A percentile compares a stretch with the other conserved stretches of the same genome.
Evolutionary conservation across 1,140 invertebrate species (phyloP).

Genomic region (Brevipalpus yothersi): DNA sequence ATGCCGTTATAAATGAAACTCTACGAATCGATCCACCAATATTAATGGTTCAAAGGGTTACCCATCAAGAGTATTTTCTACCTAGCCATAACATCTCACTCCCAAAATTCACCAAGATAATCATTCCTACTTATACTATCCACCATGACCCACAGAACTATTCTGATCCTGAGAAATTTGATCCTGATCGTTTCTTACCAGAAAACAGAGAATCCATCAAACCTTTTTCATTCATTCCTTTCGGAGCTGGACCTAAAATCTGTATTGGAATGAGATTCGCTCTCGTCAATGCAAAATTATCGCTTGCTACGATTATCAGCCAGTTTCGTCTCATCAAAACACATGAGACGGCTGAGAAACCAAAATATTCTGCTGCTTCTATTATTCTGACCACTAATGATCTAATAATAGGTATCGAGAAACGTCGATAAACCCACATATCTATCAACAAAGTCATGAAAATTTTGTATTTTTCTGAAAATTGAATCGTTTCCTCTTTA

Average conservation of each 20-base stretch:
- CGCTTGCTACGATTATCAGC: not conserved
- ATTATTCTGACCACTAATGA: too few relatives aligned
- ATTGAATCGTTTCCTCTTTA: too few relatives aligned
- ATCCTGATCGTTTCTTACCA: slow-evolving; percentile 11
- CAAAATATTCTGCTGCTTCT: too few relatives aligned
- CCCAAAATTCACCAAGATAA: slow-evolving; percentile 10
- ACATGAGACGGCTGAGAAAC: too few relatives aligned
- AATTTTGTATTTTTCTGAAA: too few relatives aligned
- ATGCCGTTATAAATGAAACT: slow-evolving; percentile 21
- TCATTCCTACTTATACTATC: slow-evolving; percentile 11
- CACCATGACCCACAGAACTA: slow-evolving; percentile 12
- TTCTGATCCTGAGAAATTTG: slow-evolving; percentile 14
- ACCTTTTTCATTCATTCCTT: not conserved
- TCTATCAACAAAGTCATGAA: too few relatives aligned
- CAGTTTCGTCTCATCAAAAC: too few relatives aligned
- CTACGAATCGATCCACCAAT: slow-evolving; percentile 18
- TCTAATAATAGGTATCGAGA: too few relatives aligned
- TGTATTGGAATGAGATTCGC: slow-evolving; percentile 9
- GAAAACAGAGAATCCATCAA: slow-evolving; percentile 9
- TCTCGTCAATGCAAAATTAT: slow-evolving; percentile 4
- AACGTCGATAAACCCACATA: too few relatives aligned
- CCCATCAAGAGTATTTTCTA: slow-evolving; percentile 4
- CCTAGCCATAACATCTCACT: slow-evolving; percentile 4
- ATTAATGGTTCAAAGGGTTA: not conserved
- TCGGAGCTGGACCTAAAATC: slow-evolving; percentile 1